phyloP scores from a whole-genome alignment of 2,797 vertebrate genomes.

The Helicolenus hilgendorfi region DNA sequence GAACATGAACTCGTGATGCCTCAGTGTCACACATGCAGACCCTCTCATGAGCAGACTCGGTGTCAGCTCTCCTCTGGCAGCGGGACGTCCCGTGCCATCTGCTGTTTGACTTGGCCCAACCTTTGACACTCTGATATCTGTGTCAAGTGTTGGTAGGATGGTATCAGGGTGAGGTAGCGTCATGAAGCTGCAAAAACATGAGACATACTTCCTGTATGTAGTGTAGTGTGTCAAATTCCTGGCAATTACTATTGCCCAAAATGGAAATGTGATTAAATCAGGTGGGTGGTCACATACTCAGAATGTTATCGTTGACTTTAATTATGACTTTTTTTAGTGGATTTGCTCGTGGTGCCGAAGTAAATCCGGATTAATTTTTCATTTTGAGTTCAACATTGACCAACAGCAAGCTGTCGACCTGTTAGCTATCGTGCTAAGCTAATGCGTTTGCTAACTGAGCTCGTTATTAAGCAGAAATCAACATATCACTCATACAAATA shows the following conservation, averaged over 20 bases:
- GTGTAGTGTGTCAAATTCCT: not conserved
- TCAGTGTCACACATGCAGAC: not conserved
- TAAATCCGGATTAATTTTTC: not conserved
- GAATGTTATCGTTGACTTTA: not conserved
- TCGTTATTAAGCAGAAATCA: not conserved
- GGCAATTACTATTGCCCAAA: not conserved
- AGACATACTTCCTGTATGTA: not conserved
- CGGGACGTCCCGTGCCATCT: constrained; percentile 25
- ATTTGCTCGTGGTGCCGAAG: not conserved
- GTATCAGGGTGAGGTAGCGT: constrained; percentile 22
- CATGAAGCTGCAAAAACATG: not conserved
- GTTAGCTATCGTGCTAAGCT: not conserved
- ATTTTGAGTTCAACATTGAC: not conserved
- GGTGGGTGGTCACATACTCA: not conserved
- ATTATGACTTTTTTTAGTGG: not conserved
- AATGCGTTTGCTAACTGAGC: not conserved
- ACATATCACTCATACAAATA: not conserved
- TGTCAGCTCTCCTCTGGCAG: not conserved
- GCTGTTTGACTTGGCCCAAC: constrained; percentile 21
- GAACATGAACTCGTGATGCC: not conserved
- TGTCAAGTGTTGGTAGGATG: not conserved
- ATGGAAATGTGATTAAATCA: not conserved
- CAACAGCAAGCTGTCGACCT: no score
- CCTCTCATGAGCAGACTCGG: not conserved
- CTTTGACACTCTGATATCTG: constrained; percentile 18